Evolutionary conservation across 1,140 invertebrate genomes (phyloP).

Genomic region (Acyrthosiphon pisum): DNA sequence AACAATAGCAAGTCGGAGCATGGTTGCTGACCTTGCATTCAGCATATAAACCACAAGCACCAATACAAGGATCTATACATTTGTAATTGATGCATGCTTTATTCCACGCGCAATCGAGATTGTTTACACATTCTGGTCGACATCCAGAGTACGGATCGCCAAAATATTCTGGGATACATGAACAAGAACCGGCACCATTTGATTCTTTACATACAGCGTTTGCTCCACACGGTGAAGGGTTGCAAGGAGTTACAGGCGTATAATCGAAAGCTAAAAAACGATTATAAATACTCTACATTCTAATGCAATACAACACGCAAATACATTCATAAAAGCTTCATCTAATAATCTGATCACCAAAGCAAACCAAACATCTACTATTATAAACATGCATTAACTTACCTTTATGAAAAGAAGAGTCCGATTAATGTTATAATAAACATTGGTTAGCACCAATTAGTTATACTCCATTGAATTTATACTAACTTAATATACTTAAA

Average conservation of each 20-base stretch:
- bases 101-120: slow-evolving; percentile 80
- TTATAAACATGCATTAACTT: not conserved
- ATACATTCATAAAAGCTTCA: slow-evolving; percentile 1
- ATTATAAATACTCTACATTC: slow-evolving; percentile 57
- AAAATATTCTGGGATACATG: slow-evolving; percentile 74
- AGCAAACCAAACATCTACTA: not conserved
- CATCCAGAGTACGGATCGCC: slow-evolving; percentile 84
- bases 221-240: slow-evolving; percentile 80
- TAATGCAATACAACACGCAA: slow-evolving; percentile 38
- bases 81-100: slow-evolving; percentile 83
- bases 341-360: not conserved
- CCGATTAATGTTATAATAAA: not conserved
- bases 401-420: not conserved
- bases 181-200: slow-evolving; percentile 68
- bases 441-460: not conserved
- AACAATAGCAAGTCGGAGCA: slow-evolving; percentile 81
- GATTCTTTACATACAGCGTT: slow-evolving; percentile 74
- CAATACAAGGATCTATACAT: slow-evolving; percentile 81
- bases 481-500: slow-evolving; percentile 77
- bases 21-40: slow-evolving; percentile 85
- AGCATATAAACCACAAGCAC: slow-evolving; percentile 83
- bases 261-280: slow-evolving; percentile 60
- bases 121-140: slow-evolving; percentile 80
- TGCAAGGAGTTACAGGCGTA: slow-evolving; percentile 69
- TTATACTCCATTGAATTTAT: slow-evolving; percentile 63